Conservation (phyloP, 1,140 invertebrate species). For the Zaprionus vittiger region DNA sequence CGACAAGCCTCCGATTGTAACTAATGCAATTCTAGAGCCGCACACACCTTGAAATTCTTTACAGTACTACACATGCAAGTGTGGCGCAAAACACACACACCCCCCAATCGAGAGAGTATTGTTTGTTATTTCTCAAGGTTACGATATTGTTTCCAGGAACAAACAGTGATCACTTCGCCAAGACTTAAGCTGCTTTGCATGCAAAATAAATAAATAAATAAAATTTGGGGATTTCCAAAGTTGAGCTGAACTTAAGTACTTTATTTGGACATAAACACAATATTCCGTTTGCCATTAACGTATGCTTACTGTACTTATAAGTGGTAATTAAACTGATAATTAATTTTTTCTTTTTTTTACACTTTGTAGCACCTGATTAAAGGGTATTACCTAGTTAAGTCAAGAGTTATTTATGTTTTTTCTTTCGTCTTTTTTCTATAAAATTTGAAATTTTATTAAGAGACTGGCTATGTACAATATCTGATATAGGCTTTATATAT, state of each 20-base stretch:
- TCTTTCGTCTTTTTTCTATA: slow-evolving; percentile 2
- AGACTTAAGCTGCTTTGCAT: neutral
- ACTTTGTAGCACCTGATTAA: slow-evolving; percentile 11
- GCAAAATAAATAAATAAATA: neutral
- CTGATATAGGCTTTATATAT: slow-evolving; percentile 5
- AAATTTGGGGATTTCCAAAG: neutral
- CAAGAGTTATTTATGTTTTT: slow-evolving; percentile 6
- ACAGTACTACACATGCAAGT: neutral
- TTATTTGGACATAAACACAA: slow-evolving; percentile 5
- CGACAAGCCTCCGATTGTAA: neutral
- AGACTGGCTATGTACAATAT: slow-evolving; percentile 21
- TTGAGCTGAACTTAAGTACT: slow-evolving; percentile 4
- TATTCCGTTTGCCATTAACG: slow-evolving; percentile 3
- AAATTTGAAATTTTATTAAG: neutral
- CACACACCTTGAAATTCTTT: neutral
- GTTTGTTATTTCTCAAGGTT: slow-evolving; percentile 1
- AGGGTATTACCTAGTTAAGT: slow-evolving; percentile 15
- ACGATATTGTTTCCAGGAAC: neutral
- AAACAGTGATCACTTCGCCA: neutral
- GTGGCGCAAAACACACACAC: neutral
- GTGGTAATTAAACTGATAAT: neutral
- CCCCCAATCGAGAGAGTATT: neutral
- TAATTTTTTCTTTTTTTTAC: neutral
- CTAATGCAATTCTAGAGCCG: neutral
- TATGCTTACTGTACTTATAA: slow-evolving; percentile 15